Conservation (phyloP, 2,888 invertebrate genomes). For the Myopa testacea region DNA sequence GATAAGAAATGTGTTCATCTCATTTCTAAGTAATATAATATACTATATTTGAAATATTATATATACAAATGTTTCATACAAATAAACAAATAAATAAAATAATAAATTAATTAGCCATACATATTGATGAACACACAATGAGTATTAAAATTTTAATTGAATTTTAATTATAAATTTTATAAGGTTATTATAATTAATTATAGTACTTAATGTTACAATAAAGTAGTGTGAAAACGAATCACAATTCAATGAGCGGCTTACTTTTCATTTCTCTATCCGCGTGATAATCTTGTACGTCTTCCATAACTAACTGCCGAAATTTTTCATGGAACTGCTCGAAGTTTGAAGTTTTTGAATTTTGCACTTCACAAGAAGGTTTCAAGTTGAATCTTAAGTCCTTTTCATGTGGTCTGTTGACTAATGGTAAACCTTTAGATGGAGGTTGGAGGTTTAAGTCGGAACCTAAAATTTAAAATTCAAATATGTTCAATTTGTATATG, state of each 20-base stretch:
- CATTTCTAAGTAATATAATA: too few relatives aligned
- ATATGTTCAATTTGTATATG: too few relatives aligned
- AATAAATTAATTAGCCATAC: too few relatives aligned
- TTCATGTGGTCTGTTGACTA: constrained; percentile 34
- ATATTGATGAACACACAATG: too few relatives aligned
- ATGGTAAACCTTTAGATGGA: constrained; percentile 43
- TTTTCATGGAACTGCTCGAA: constrained; percentile 59
- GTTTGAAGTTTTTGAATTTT: constrained; percentile 47
- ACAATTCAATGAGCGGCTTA: constrained; percentile 64
- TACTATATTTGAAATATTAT: too few relatives aligned
- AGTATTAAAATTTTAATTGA: too few relatives aligned
- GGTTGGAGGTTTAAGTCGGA: constrained; percentile 46
- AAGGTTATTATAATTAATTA: too few relatives aligned
- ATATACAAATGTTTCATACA: too few relatives aligned
- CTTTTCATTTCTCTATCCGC: constrained; percentile 52
- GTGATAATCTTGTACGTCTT: constrained; percentile 59
- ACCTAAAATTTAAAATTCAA: constrained; percentile 52
- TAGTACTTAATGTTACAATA: not conserved
- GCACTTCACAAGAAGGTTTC: constrained; percentile 42
- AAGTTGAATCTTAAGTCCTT: constrained; percentile 44
- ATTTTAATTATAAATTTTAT: too few relatives aligned
- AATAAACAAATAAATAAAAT: too few relatives aligned
- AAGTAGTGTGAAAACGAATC: constrained; percentile 41
- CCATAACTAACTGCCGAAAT: constrained; percentile 59
- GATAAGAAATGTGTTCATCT: too few relatives aligned